These are phyloP conservation scores for Tholera decimalis DNA, from an alignment of 2,888 invertebrate genomes.

Conservation along the genomic window DNA sequence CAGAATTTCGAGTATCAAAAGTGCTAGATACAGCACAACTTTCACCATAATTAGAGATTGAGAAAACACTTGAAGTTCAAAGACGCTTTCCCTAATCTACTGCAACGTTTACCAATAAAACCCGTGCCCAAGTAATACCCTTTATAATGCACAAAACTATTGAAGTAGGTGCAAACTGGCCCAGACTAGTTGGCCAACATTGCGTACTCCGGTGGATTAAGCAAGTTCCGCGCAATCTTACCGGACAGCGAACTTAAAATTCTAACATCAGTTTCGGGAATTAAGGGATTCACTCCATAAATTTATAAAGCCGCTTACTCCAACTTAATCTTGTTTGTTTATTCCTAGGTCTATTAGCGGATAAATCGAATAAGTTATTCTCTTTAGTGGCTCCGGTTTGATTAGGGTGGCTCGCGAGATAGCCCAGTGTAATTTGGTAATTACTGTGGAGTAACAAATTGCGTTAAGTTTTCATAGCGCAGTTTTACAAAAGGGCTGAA, in stretches of 20 bases:
- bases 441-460: constrained; percentile 76
- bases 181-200: constrained; percentile 66
- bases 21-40: constrained; percentile 18
- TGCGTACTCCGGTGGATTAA: constrained; percentile 79
- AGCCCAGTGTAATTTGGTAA: constrained; percentile 81
- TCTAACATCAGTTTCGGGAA: constrained; percentile 85
- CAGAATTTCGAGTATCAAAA: constrained; percentile 2
- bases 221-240: constrained; percentile 80
- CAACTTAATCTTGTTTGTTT: constrained; percentile 86
- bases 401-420: constrained; percentile 77
- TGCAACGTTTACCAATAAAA: constrained; percentile 56
- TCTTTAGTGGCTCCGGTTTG: constrained; percentile 80
- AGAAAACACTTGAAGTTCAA: constrained; percentile 38
- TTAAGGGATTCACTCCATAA: constrained; percentile 84
- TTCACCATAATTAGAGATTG: constrained; percentile 42
- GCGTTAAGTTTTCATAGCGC: constrained; percentile 65
- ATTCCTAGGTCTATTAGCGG: constrained; percentile 85
- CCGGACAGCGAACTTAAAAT: constrained; percentile 83
- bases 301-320: constrained; percentile 82
- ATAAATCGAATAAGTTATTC: constrained; percentile 88
- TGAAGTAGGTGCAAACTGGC: constrained; percentile 59
- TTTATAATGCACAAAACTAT: constrained; percentile 62
- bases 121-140: constrained; percentile 42
- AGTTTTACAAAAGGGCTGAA: constrained; percentile 33
- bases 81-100: constrained; percentile 30